Evolutionary conservation across 2,797 vertebrate genomes (phyloP).

Genomic region (Pantherophis alleghaniensis): DNA sequence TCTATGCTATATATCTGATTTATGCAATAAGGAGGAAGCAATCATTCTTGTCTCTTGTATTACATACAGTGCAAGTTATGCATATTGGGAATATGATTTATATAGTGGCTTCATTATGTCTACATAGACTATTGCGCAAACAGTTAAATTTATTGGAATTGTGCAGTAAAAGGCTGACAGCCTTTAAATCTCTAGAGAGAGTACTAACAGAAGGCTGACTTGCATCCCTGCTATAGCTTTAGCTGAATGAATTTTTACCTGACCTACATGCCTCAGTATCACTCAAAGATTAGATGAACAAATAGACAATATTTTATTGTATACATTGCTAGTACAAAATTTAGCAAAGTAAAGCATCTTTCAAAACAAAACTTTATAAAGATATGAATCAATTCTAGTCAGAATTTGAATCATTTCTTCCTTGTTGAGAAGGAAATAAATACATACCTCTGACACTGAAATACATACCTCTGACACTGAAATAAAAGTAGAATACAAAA

Average conservation of each 20-base stretch:
- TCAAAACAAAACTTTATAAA: not conserved
- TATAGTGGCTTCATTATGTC: not conserved
- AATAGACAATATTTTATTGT: not conserved
- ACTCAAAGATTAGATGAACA: not conserved
- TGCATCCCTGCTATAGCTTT: not conserved
- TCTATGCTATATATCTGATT: not conserved
- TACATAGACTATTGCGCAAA: not conserved
- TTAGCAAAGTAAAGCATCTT: not conserved
- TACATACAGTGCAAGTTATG: not conserved
- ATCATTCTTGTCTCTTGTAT: not conserved
- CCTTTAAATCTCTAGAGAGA: not conserved
- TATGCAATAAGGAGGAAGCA: not conserved
- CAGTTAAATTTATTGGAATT: not conserved
- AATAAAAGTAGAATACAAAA: not conserved
- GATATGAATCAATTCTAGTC: not conserved
- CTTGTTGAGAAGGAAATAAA: not conserved
- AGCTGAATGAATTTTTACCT: not conserved
- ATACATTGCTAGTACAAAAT: not conserved
- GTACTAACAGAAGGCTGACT: not conserved
- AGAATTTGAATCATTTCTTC: not conserved
- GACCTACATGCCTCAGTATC: not conserved
- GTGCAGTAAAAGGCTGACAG: not conserved
- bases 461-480: not conserved
- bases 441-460: not conserved
- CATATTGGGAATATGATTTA: not conserved